Base-by-base conservation (phyloP, 1,140 invertebrate genomes). In the Papilio aristodemus region DNA sequence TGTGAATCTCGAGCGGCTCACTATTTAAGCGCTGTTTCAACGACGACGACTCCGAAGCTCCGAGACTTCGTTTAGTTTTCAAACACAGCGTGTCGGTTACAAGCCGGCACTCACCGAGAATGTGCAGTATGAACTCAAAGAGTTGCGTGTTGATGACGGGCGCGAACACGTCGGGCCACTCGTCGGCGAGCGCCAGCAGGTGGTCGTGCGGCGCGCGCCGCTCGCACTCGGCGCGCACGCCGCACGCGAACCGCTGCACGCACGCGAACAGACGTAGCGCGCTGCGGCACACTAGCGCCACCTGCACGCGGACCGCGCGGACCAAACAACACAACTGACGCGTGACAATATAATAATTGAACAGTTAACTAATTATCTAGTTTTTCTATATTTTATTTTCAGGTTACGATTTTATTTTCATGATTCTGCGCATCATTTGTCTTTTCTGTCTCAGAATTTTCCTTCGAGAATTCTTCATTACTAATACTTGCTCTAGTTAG, bases 81-180 rank as follows among this genome's bases (percentile, higher is more conserved):
- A 25, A 54, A 25, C 1, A 54, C 22, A n/a, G 5, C 10, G 11
- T 5, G 4, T 19, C n/a, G n/a, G n/a, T n/a, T n/a, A n/a, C n/a
- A 41, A 6, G 13, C 0, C 1, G 10, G 9, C 3, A 73, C 77
- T 71, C 25, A 83, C 81, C 62, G 1, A 83, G 74, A 14, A 82
- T 63, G 39, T 70, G 58, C 6, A 74, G 13, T 0, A 75, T 27
- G 36, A 84, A 3, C 8, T 50, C 7, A 57, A 71, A 70, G 11
- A 84, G 37, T 57, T 79, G 72, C 27, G 46, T 19, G 64, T 70
- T 50, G 7, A 77, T 25, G 17, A 77, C 76, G 6, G 85, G 83
- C 38, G 71, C 71, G 76, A 84, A 86, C 32, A 85, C 71, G 73
- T 85, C 80, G n/a, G 4, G 27, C 85, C 84, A 87, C 76, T 84